A percentile compares a stretch with the other conserved stretches of the same genome.
Evolutionary conservation across 2,113 vertebrate genomes (phyloP).

Genomic region (Motacilla alba): DNA sequence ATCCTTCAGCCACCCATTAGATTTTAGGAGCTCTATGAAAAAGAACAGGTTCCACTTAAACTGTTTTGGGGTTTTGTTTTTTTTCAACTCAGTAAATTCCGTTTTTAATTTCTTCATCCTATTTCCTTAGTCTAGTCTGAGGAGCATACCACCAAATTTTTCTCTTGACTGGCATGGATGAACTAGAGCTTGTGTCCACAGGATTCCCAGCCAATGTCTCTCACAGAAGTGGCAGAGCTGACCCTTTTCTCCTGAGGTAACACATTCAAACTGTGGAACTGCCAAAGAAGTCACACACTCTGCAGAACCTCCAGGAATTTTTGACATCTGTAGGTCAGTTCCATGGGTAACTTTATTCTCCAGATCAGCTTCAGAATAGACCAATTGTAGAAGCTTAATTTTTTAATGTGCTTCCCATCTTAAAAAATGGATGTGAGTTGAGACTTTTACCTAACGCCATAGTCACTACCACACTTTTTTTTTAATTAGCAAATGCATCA

Average conservation of each 20-base stretch:
- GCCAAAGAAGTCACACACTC: not conserved
- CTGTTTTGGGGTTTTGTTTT: rapidly evolving
- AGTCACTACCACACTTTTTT: not conserved
- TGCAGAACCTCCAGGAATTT: not conserved
- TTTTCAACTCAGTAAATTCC: not conserved
- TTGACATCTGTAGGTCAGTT: not conserved
- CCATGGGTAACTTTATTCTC: not conserved
- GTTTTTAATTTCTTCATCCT: not conserved
- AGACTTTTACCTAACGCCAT: not conserved
- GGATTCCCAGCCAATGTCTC: not conserved
- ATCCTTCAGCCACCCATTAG: not conserved
- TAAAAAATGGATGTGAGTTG: not conserved
- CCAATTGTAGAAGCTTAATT: not conserved
- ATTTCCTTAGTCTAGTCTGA: not conserved
- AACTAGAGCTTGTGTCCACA: not conserved
- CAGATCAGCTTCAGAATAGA: not conserved
- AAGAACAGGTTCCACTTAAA: not conserved
- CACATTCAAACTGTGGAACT: not conserved
- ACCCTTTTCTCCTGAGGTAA: not conserved
- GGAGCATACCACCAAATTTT: not conserved
- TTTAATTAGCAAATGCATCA: not conserved
- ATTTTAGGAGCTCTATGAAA: not conserved
- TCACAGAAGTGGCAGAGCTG: not conserved
- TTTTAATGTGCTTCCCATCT: not conserved
- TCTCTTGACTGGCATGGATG: not conserved